These are phyloP conservation scores for Caenorhabditis sp. DNA, from an alignment of 2,888 invertebrate species.

Conservation along the genomic window DNA sequence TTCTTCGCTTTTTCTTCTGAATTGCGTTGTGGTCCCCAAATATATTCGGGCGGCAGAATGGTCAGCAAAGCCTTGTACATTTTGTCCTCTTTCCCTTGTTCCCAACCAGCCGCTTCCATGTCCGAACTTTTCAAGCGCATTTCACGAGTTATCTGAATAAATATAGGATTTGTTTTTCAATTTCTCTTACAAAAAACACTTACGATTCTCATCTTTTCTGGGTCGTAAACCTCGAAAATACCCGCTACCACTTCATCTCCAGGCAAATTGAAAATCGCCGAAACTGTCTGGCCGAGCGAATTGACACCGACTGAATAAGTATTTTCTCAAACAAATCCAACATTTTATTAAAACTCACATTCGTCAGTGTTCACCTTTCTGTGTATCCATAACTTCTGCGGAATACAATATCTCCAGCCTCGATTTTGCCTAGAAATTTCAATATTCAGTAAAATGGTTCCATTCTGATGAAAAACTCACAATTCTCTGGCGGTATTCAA, in stretches of 20 bases:
- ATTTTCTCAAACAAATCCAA: neutral
- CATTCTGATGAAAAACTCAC: conserved; percentile 5
- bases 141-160: neutral
- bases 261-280: neutral
- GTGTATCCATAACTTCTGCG: conserved; percentile 21
- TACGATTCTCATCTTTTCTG: conserved; percentile 30
- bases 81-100: neutral
- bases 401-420: conserved; percentile 30
- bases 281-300: neutral
- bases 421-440: conserved; percentile 19
- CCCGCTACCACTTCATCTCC: neutral
- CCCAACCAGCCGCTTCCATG: neutral
- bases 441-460: neutral
- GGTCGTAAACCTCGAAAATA: conserved; percentile 28
- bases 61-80: neutral
- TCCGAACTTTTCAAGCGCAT: neutral
- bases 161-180: no score
- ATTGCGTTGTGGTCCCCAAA: conserved; percentile 3
- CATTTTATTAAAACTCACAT: neutral
- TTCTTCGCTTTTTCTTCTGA: neutral
- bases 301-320: neutral
- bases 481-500: conserved; percentile 35
- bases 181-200: neutral
- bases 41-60: neutral
- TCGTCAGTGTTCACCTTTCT: neutral